Base-by-base conservation (phyloP, 1,140 invertebrate genomes). In the Cyrtorhinus lividipennis region DNA sequence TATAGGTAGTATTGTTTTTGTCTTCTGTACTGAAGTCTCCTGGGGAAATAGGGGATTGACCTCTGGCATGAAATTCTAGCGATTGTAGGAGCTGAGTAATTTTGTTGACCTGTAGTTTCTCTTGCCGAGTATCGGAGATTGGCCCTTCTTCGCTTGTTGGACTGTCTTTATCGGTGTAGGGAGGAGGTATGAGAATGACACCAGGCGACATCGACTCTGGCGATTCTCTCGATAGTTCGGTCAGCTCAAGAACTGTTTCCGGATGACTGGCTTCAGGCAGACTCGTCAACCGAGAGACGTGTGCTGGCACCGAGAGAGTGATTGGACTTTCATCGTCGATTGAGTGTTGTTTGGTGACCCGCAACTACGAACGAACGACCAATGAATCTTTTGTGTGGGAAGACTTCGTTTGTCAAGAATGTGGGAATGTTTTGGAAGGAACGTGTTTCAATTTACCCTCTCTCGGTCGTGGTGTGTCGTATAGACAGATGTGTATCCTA, bases 161-260 rank as follows among this genome's bases (percentile, higher is more conserved):
- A 24, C 61, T 60, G 2, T 63, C 62, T 12, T 57, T 25, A 27
- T 66, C 65, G 5, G 67, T 59, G 26, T 68, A 69, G 12, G 68
- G 67, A 8, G 69, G 68, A 10, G 69, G 69, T 5, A 70, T 64
- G n/a, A 70, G 59, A 1, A 68, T 65, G 12, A 69, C 68, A 18
- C 66, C 66, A 1, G 68, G 68, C 12, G 65, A 61, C 2, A 65
- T 60, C 56, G 65, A 64, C 46, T 70, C 68, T 3, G 68, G 67
- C 15, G 67, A 66, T 30, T 61, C 45, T 15, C 63, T 56, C 13
- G 53, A 38, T 18, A 46, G 18, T 22, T 30, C 57, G 38, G 26
- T 56, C 15, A 26, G 25, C 24, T 64, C 58, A 15, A 48, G 15
- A 3, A 25, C 22, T 15, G 22, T 44, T 15, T 65, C 59, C 25